Percentiles rank a stretch among this genome's conserved stretches.
phyloP scores from a whole-genome alignment of 1,140 invertebrate genomes.

The Lepidotrigona ventralis region DNA sequence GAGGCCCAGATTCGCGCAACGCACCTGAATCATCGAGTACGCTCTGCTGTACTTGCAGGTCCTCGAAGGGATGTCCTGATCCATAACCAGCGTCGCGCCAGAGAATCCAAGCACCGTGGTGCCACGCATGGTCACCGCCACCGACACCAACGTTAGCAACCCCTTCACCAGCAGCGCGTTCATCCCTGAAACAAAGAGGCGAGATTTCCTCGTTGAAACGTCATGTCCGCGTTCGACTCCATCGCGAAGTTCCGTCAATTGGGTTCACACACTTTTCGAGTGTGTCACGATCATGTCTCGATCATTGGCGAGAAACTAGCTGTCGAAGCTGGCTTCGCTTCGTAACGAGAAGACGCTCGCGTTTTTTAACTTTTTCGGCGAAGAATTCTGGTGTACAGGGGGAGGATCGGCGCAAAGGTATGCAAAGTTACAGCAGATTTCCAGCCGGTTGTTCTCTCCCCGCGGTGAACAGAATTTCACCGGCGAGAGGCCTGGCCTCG shows the following conservation, averaged over 20 bases:
- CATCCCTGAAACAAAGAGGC: conserved; percentile 69
- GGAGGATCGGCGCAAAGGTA: not conserved
- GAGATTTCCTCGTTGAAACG: conserved; percentile 15
- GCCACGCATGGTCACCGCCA: conserved; percentile 43
- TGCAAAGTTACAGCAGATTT: not conserved
- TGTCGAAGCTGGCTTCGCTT: too few species aligned
- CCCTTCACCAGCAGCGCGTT: conserved; percentile 57
- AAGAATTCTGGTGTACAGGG: too few species aligned
- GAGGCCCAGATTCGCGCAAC: conserved; percentile 63
- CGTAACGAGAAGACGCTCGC: too few species aligned
- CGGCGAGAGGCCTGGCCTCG: not conserved
- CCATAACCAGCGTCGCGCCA: conserved; percentile 52
- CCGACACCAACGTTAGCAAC: conserved; percentile 59
- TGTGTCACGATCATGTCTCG: too few species aligned
- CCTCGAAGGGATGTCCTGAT: conserved; percentile 55
- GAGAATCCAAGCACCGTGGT: conserved; percentile 47
- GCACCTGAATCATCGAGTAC: conserved; percentile 65
- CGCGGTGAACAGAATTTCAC: conserved; percentile 19
- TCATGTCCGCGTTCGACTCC: not conserved
- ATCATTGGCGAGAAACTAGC: too few species aligned
- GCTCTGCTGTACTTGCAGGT: conserved; percentile 61
- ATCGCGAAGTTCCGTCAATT: not conserved
- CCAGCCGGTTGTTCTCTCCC: too few species aligned
- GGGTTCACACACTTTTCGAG: too few species aligned
- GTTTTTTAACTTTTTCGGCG: too few species aligned